Evolutionary conservation across 2,113 vertebrate genomes (phyloP), one percentile per base, ranked within the genome.

Genomic region (Peucedramus taeniatus): DNA sequence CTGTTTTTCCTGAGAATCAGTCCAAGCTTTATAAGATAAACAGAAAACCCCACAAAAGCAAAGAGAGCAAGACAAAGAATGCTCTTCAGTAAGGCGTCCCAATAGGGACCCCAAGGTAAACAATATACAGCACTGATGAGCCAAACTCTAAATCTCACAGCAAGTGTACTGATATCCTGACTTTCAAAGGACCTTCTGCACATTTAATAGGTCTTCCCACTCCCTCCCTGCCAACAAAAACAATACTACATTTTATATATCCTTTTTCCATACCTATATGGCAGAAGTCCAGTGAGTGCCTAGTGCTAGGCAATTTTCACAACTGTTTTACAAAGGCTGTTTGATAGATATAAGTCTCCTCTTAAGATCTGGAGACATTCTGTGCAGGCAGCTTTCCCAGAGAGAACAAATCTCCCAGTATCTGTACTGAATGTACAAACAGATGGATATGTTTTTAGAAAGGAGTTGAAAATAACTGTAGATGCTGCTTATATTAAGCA

Each of bases 151-250:
- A 75, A 92, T 72, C 94, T 84, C 83, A 87, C 80, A 79, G 86
- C 69, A 89, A 93, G 80, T 21, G 56, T 33, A 68, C 86, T 27
- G 47, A 90, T 93, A 81, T 3, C 60, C 76, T 90, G 83, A 93
- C 92, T 95, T 97, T 92, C 92, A 94, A 71, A 96, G 77, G 64
- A 87, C 90, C 76, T 89, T 77, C 64, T 86, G 60, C 87, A 89
- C 76, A 90, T 90, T 86, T 89, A 78, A 90, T 84, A 92, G 88
- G 72, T 93, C 86, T 93, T 95, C 72, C 56, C 72, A 84, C n/a
- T 83, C 50, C 53, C 72, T 93, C 60, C 56, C 37, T 78, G 93
- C 90, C 93, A 95, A 75, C 31, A 71, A 51, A 91, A 86, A 83
- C 83, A 89, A 75, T 60, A 44, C 44, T 49, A 40, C 30, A 35